Evolutionary conservation across 2,797 vertebrate species (phyloP).

Genomic region (Sebastes hopkinsi): DNA sequence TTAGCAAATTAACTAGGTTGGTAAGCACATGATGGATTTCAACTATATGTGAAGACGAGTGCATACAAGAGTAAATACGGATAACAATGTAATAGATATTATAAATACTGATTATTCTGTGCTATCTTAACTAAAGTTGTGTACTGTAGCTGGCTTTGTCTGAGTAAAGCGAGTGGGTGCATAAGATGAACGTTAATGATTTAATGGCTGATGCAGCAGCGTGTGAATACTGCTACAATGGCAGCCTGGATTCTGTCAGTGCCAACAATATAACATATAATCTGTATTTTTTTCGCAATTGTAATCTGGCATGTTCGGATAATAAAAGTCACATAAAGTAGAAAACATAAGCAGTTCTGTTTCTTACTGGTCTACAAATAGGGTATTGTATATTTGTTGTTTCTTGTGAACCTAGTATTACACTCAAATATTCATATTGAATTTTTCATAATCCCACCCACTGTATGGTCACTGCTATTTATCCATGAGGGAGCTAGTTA

Average conservation of each 20-base stretch:
- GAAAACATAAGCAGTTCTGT: neutral
- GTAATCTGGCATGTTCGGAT: neutral
- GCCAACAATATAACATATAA: neutral
- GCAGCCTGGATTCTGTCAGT: neutral
- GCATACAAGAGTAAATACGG: neutral
- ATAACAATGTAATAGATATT: neutral
- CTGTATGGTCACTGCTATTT: neutral
- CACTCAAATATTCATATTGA: neutral
- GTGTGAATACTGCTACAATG: neutral
- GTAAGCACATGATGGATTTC: neutral
- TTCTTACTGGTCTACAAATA: neutral
- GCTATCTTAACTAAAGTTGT: neutral
- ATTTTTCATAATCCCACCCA: slow-evolving; percentile 2
- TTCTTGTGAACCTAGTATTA: neutral
- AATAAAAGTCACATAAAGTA: neutral
- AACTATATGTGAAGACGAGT: neutral
- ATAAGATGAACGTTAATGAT: neutral
- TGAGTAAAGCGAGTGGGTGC: neutral
- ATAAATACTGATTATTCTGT: neutral
- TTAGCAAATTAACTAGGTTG: neutral
- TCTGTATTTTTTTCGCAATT: neutral
- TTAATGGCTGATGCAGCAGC: neutral
- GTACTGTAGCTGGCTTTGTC: neutral
- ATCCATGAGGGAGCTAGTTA: slow-evolving; percentile 22
- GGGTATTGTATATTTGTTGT: neutral